These are phyloP conservation scores for Ispidina picta DNA, from an alignment of 2,797 vertebrate species.

Conservation along the genomic window DNA sequence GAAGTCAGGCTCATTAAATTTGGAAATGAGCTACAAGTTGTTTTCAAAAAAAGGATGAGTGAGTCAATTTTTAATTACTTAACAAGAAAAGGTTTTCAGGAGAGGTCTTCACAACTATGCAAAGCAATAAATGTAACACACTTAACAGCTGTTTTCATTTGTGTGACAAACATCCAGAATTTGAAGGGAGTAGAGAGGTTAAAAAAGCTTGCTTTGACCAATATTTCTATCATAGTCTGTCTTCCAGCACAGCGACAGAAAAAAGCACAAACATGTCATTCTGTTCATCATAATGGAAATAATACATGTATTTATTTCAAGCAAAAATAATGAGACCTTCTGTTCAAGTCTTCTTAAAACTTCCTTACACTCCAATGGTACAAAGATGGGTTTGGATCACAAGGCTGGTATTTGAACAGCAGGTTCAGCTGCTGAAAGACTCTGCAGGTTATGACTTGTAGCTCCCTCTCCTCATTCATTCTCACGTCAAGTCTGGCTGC, in stretches of 20 bases:
- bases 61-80: conserved; percentile 45
- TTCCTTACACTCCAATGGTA: not conserved
- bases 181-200: not conserved
- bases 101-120: not conserved
- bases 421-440: not conserved
- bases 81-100: not conserved
- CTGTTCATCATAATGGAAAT: not conserved
- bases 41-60: not conserved
- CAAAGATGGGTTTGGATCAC: not conserved
- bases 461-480: not conserved
- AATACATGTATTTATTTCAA: not conserved
- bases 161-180: not conserved
- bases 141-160: not conserved
- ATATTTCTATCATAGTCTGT: not conserved
- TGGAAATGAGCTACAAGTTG: not conserved
- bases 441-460: not conserved
- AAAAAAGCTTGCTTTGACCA: not conserved
- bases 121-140: not conserved
- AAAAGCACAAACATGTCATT: not conserved
- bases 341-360: not conserved
- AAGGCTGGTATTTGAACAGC: not conserved
- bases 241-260: not conserved
- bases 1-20: conserved; percentile 33
- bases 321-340: conserved; percentile 9
- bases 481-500: not conserved